These are phyloP conservation scores for Hippasteria phrygiana DNA, from an alignment of 53 echinoderm and acorn worm genomes.

Conservation along the genomic window DNA sequence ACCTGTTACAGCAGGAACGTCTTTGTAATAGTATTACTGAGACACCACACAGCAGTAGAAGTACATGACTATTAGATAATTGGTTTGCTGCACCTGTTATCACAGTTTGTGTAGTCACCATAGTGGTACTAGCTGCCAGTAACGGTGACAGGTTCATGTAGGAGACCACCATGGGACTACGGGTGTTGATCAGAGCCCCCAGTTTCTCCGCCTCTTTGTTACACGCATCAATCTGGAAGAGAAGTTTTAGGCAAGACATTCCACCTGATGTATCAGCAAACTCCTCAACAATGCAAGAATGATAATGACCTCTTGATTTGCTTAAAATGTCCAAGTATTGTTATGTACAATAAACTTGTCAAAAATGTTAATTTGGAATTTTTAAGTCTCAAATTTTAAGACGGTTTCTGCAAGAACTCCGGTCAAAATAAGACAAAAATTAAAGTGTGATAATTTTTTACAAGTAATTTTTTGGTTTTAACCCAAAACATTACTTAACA, in stretches of 20 bases:
- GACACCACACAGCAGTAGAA: slow-evolving; percentile 7
- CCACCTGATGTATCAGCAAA: too few relatives aligned
- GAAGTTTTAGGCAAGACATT: too few relatives aligned
- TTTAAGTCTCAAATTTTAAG: too few relatives aligned
- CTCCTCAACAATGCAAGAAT: too few relatives aligned
- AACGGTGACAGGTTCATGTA: slow-evolving; percentile 84
- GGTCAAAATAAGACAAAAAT: too few relatives aligned
- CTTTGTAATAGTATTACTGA: slow-evolving; percentile 16
- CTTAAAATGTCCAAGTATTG: too few relatives aligned
- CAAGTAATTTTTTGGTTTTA: too few relatives aligned
- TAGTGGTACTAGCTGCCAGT: slow-evolving; percentile 76
- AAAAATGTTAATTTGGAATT: too few relatives aligned
- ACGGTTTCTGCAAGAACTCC: too few relatives aligned
- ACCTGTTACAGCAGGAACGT: not conserved
- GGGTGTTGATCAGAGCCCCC: slow-evolving; percentile 87
- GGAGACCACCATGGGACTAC: slow-evolving; percentile 83
- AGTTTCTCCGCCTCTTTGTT: slow-evolving; percentile 91
- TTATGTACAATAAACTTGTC: too few relatives aligned
- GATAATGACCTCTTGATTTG: too few relatives aligned
- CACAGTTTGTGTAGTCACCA: slow-evolving; percentile 32
- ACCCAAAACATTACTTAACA: not conserved
- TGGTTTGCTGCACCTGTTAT: not conserved
- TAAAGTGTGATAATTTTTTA: too few relatives aligned
- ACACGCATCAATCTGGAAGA: slow-evolving; percentile 86
- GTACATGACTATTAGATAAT: not conserved